Evolutionary conservation across 2,797 vertebrate genomes (phyloP).

Genomic region (Apodemus agrarius): DNA sequence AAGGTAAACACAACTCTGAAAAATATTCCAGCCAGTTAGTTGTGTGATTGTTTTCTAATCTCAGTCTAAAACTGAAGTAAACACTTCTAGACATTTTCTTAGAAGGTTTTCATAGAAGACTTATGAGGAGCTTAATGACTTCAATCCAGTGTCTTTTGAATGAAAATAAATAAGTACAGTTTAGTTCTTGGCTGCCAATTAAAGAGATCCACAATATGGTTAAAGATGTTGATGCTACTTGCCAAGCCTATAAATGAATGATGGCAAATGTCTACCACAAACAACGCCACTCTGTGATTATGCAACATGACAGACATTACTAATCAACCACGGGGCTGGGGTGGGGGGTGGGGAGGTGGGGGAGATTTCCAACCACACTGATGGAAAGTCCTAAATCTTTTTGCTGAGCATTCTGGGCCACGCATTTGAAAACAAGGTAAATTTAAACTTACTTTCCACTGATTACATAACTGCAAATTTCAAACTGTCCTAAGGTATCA

Average conservation of each 20-base stretch:
- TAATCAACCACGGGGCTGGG: not conserved
- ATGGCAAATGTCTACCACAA: not conserved
- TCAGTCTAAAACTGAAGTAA: conserved; percentile 48
- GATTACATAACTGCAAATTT: not conserved
- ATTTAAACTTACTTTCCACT: not conserved
- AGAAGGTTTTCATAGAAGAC: not conserved
- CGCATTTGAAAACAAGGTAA: not conserved
- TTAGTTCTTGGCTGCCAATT: not conserved
- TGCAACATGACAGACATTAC: not conserved
- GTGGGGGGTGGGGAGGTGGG: too few relatives aligned
- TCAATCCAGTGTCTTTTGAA: not conserved
- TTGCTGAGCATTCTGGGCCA: not conserved
- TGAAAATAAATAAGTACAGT: conserved; percentile 6
- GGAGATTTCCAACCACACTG: not conserved
- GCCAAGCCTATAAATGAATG: not conserved
- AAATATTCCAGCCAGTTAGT: not conserved
- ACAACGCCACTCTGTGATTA: not conserved
- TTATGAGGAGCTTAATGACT: not conserved
- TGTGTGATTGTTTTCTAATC: conserved; percentile 13
- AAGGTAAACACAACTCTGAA: not conserved
- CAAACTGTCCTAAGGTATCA: not conserved
- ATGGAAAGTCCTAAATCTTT: not conserved
- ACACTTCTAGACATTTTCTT: not conserved
- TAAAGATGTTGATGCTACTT: not conserved
- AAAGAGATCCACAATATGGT: not conserved